Base-by-base conservation (phyloP, 2,113 vertebrate species). In the Cebidichthys violaceus region DNA sequence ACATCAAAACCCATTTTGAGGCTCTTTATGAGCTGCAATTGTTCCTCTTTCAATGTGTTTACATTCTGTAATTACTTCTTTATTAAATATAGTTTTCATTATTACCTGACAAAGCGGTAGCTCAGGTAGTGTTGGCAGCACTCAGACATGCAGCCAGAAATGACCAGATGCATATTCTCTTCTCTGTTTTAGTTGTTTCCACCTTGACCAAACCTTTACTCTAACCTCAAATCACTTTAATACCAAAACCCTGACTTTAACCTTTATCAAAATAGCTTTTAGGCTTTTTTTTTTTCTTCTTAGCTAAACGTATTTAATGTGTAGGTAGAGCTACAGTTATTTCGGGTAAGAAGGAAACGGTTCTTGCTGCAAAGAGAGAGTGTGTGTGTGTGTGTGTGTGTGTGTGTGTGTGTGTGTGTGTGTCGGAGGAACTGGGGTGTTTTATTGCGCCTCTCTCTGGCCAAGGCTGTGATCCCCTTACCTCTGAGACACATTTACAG, bases 401-500 rank as follows among this genome's bases (percentile, higher is more conserved):
- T 54, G 52, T 86, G 73, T 88, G 54, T 75, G 50, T 59, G 35
- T 54, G 52, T 86, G 54, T 75, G 50, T 59, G 35, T 54, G 52
- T 86, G 73, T 88, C 82, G 75, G 70, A 86, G 29, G 67, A 76
- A 54, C 41, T 10, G 10, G n/a, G 29, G 62, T 79, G 82, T 87
- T 93, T 92, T 87, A 93, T 90, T 81, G 77, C 18, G 4, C 52
- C 64, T 86, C 85, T 79, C 66, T 81, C 61, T 71, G 81, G 88
- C 85, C 82, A 84, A 76, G 52, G 52, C 86, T 90, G 70, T 84
- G 77, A 92, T 88, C 88, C 75, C 65, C n/a, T 69, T 87, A 85
- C 86, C 83, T 83, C 65, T 65, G 72, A 92, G 84, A 92, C 87
- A 80, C 90, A 90, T 93, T 90, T 90, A 77, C 59, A 92, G 69